Percentiles rank a stretch among this genome's conserved stretches.
phyloP scores from a whole-genome alignment of 2,797 vertebrate genomes.

The Pseudopleuronectes americanus region DNA sequence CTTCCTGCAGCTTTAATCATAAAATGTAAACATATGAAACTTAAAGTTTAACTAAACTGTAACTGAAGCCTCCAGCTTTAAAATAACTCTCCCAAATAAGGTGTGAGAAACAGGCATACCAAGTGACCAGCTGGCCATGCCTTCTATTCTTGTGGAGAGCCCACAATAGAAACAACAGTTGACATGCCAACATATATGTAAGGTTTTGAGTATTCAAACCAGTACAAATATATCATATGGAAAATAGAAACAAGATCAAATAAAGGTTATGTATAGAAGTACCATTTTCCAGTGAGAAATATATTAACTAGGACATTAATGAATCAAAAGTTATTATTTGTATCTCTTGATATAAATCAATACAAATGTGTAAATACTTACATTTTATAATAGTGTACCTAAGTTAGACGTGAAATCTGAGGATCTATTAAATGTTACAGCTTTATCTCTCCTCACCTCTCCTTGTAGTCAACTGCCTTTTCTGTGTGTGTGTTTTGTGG shows the following conservation, averaged over 20 bases:
- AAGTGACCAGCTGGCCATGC: constrained; percentile 38
- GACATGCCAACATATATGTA: not conserved
- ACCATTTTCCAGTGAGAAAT: too few species aligned
- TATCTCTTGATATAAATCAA: too few species aligned
- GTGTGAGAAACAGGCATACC: constrained; percentile 32
- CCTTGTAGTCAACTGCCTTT: too few species aligned
- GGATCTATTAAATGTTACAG: too few species aligned
- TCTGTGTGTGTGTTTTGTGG: too few species aligned
- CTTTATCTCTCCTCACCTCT: too few species aligned
- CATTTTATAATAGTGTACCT: too few species aligned
- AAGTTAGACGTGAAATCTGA: too few species aligned
- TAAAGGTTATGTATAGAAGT: not conserved
- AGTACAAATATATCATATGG: not conserved
- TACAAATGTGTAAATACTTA: too few species aligned
- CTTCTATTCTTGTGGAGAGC: constrained; percentile 51
- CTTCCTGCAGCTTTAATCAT: not conserved
- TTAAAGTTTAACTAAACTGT: constrained; percentile 1
- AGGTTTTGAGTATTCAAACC: not conserved
- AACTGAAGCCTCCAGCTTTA: constrained; percentile 33
- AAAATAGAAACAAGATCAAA: not conserved
- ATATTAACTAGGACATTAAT: too few species aligned
- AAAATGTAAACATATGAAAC: constrained; percentile 10
- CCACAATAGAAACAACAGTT: constrained; percentile 48
- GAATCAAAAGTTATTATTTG: too few species aligned
- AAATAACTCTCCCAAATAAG: constrained; percentile 58